Evolutionary conservation across 2,113 vertebrate species (phyloP).

Genomic region (Atlantisia rogersi): DNA sequence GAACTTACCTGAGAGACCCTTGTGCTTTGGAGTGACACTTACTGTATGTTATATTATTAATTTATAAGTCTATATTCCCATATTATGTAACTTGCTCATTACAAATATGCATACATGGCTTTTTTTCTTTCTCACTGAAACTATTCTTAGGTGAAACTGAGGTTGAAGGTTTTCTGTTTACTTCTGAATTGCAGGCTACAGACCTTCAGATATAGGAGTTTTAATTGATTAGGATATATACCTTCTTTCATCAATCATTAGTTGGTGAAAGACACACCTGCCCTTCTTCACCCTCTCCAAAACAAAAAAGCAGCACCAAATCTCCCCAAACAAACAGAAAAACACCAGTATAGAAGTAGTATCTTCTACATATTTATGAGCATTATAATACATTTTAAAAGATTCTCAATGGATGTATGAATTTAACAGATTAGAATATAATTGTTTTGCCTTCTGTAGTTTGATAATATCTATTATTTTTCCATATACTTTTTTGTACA

Average conservation of each 20-base stretch:
- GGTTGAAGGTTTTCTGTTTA: neutral
- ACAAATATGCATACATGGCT: neutral
- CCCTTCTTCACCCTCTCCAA: too few relatives aligned
- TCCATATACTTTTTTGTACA: accelerated
- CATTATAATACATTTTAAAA: neutral
- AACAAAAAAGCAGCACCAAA: too few relatives aligned
- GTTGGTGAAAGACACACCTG: too few relatives aligned
- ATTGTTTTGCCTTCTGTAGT: neutral
- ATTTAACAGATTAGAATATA: neutral
- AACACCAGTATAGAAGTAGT: too few relatives aligned
- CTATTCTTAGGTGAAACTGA: neutral
- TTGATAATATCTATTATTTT: neutral
- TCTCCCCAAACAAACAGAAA: neutral
- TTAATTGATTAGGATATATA: neutral
- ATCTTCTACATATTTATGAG: neutral
- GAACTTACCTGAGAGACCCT: neutral
- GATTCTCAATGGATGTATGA: neutral
- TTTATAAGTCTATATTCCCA: neutral
- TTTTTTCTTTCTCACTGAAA: neutral
- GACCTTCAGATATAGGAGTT: neutral
- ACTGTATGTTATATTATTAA: neutral
- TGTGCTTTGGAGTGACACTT: neutral
- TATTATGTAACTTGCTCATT: neutral
- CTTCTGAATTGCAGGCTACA: neutral
- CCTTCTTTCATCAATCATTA: neutral